Evolutionary conservation across 2,797 vertebrate genomes (phyloP).

Genomic region (Dipus sagitta): DNA sequence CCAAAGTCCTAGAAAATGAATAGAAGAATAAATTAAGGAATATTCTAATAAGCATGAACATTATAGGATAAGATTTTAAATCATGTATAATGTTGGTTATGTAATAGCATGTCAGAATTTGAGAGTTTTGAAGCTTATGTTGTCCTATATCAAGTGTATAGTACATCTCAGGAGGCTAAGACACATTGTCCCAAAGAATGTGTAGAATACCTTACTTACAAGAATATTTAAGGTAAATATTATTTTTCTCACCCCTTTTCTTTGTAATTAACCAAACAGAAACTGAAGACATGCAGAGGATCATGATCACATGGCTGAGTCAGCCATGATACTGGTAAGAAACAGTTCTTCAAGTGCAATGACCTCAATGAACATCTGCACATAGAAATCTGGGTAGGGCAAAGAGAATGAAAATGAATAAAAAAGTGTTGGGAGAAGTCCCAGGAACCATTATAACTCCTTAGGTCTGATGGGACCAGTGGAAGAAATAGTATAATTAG

Average conservation of each 20-base stretch:
- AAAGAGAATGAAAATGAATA: neutral
- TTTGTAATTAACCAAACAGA: slow-evolving; percentile 2
- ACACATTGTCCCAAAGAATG: neutral
- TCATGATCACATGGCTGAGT: neutral
- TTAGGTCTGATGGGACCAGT: neutral
- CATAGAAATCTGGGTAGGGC: neutral
- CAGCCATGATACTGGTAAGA: neutral
- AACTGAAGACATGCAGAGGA: neutral
- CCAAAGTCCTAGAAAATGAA: neutral
- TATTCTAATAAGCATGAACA: neutral
- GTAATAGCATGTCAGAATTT: neutral
- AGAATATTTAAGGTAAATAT: slow-evolving; percentile 39
- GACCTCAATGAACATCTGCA: neutral
- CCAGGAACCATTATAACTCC: neutral
- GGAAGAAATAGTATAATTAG: neutral
- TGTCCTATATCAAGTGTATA: neutral
- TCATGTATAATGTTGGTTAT: neutral
- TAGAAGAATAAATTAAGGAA: neutral
- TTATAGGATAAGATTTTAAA: neutral
- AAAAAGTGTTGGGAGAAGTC: neutral
- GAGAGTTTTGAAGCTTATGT: neutral
- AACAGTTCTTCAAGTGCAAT: neutral
- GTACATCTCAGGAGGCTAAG: neutral
- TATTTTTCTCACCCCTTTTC: too few species aligned
- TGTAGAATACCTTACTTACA: neutral